Base-by-base conservation (phyloP, 2,888 invertebrate genomes). In the Azorinus chamasolen region DNA sequence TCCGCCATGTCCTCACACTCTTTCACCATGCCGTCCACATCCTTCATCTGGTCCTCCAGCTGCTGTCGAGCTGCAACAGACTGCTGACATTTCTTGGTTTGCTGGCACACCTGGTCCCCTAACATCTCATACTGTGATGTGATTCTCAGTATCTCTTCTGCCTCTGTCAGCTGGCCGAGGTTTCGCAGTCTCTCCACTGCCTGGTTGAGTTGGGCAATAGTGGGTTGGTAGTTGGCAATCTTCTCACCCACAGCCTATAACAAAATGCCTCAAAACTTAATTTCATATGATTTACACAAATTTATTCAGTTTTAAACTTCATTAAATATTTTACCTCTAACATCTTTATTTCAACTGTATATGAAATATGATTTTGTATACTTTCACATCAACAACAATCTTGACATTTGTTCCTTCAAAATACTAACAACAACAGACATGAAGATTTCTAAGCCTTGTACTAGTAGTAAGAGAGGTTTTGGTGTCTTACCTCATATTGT, bases 71-170 rank as follows among this genome's bases (percentile, higher is more conserved):
- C 92, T 1, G 96, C 92, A 16, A 98, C 92, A 0, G 97, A 94
- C 85, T 97, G 96, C 83, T 96, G 95, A 8, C 98, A 87, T 70
- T 90, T 91, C 24, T 84, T 80, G 20, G 94, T 92, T 95, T 96
- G 0, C 77, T 97, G 96, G 93, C 97, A 97, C 71, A 98, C 96
- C 2, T 96, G 95, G 86, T 95, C 95, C 87, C 97, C 96, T 63
- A 98, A 94, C 88, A 97, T 97, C 88, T 97, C 97, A 93, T 97
- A 97, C 89, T 97, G 96, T 0, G 95, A 95, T 0, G 97, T 91
- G 37, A 98, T 95, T 57, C 95, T 96, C 91, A 96, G 96, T 24
- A 98, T 94, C 83, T 97, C 97, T 0, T 96, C 96, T 50, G 94
- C 90, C 96, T 96, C 25, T 95, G 82, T 96, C 8, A 86, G 80